Base-by-base conservation (phyloP, 1,140 invertebrate species). In the Trissolcus basalis region DNA sequence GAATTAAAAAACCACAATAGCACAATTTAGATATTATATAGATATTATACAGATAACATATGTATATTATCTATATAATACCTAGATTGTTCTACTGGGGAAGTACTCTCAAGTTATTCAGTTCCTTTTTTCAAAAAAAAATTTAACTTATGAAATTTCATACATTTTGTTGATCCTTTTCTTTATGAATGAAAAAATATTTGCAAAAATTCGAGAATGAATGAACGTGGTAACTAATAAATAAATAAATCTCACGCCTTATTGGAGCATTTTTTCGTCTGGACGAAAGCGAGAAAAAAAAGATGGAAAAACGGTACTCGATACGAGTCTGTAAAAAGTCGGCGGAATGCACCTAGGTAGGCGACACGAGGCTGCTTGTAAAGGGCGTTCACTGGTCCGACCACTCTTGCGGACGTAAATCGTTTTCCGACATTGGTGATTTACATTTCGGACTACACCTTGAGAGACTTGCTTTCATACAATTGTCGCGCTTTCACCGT, bases 331-430 rank as follows among this genome's bases (percentile, higher is more conserved):
- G 58, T 44, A 63, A 69, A 61, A 64, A 64, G 39, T 43, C 32
- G 10, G 19, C 60, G 69, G 69, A 72, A 72, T 65, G 60, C 60
- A 72, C 47, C 60, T 72, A 49, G 65, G 69, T 72, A 72, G 69
- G 69, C 69, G 69, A 63, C 55, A 43, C 15, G 69, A 72, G 55
- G 64, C 60, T 9, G 41, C 50, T 50, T 70, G 50, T n/a, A 56
- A 61, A 71, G 67, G 67, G 67, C 69, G 69, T 72, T 65, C 60
- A 72, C 69, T 72, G 69, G 69, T 72, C 61, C 53, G 60, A 72
- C 69, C 60, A 72, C 69, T 72, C 54, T 60, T 65, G 60, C 49
- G 65, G 58, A 72, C 68, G 59, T 58, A 64, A 72, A 72, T 71
- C 59, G 50, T 45, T 47, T 64, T 16, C 33, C 53, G 49, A 71